These are phyloP conservation scores for Pyrrhopygopsis socrates DNA, from an alignment of 2,888 invertebrate species.

Conservation along the genomic window DNA sequence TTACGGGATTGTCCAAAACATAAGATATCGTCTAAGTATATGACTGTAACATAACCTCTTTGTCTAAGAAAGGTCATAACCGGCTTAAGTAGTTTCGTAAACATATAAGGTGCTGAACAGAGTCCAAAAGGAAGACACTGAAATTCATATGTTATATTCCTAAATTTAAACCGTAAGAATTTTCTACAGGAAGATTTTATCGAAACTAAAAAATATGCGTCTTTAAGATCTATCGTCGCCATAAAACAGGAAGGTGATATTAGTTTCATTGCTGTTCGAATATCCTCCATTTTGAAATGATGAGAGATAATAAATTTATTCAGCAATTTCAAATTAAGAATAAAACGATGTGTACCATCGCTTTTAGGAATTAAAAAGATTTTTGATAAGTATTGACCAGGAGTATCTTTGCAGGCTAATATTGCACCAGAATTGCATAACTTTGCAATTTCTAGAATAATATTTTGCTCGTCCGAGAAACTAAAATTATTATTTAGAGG, in stretches of 20 bases:
- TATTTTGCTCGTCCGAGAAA: no score
- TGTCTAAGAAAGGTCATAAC: constrained; percentile 40
- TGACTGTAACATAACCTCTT: neutral
- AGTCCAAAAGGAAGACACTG: constrained; percentile 69
- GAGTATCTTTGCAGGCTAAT: neutral
- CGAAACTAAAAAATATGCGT: constrained; percentile 60
- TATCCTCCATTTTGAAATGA: constrained; percentile 76
- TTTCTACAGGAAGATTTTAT: constrained; percentile 45
- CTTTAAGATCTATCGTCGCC: constrained; percentile 54
- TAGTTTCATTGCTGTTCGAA: constrained; percentile 55
- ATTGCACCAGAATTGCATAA: no score
- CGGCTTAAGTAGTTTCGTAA: constrained; percentile 76
- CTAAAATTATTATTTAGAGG: no score
- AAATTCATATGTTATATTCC: constrained; percentile 60
- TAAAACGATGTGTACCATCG: neutral
- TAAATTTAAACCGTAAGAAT: constrained; percentile 58
- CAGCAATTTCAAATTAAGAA: neutral
- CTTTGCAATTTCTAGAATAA: no score
- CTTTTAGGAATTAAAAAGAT: neutral
- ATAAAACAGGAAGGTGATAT: constrained; percentile 38
- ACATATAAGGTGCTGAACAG: constrained; percentile 62
- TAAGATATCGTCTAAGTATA: neutral
- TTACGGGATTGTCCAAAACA: neutral
- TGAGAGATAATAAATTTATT: neutral
- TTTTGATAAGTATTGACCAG: neutral